Evolutionary conservation across 2,113 vertebrate genomes (phyloP).

Genomic region (Sarotherodon lohbergeri): DNA sequence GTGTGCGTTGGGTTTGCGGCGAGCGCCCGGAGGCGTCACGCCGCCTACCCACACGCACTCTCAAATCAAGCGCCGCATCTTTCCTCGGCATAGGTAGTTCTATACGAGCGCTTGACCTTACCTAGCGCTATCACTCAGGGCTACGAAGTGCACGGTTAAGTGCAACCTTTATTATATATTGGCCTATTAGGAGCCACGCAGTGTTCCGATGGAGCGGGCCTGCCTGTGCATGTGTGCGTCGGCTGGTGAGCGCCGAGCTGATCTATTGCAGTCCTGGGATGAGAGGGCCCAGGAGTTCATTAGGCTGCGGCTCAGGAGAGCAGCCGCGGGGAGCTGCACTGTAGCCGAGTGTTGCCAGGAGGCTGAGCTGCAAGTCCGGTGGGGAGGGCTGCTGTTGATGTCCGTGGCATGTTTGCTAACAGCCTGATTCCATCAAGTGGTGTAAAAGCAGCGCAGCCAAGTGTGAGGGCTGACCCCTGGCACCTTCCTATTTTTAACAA

Average conservation of each 20-base stretch:
- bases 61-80: constrained; percentile 44
- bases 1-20: constrained; percentile 64
- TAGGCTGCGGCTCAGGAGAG: constrained; percentile 69
- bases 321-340: constrained; percentile 58
- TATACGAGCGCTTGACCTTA: constrained; percentile 34
- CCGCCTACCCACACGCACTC: constrained; percentile 50
- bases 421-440: constrained; percentile 73
- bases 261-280: constrained; percentile 53
- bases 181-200: constrained; percentile 63
- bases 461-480: constrained; percentile 60
- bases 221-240: constrained; percentile 38
- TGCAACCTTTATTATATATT: constrained; percentile 59
- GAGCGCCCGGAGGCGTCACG: constrained; percentile 50
- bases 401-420: constrained; percentile 74
- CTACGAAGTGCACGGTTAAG: constrained; percentile 39
- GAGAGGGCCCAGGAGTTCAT: constrained; percentile 66
- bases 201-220: constrained; percentile 29
- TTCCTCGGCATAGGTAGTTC: constrained; percentile 20
- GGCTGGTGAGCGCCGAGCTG: constrained; percentile 32
- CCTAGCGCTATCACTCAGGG: constrained; percentile 38
- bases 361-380: constrained; percentile 58
- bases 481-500: constrained; percentile 66
- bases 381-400: constrained; percentile 68
- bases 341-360: constrained; percentile 68
- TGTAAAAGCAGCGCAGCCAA: constrained; percentile 63